Evolutionary conservation across 2,888 invertebrate species (phyloP), one percentile per base, ranked within the genome.

Genomic region (Mythimna vitellina): DNA sequence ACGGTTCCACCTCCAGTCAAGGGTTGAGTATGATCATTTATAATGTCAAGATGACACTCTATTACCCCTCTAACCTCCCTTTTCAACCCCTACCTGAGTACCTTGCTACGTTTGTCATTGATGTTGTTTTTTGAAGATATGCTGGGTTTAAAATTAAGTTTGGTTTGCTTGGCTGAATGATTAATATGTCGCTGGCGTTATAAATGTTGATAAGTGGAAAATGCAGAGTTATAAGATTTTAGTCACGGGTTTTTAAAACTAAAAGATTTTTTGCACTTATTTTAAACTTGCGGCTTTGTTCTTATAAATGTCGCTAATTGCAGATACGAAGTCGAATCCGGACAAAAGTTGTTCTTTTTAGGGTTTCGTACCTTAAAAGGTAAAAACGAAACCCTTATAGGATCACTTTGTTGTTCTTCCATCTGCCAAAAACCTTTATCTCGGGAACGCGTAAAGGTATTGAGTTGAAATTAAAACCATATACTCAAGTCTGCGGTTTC

Each of bases 31-130:
- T 83, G 91, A 93, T 95, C 96, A 95, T 96, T 96, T 95, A 92
- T 96, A 92, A 96, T 89, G 90, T 89, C 92, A 91, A 94, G 94
- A 93, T 95, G 96, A 96, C 96, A 96, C 94, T 95, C 93, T 94
- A 95, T 96, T 96, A 95, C 80, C 76, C 70, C 20, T 49, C 58
- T 95, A 94, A 94, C 60, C 78, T 89, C 79, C 71, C 60, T 38
- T 20, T 22, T 46, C 58, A 54, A 53, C 61, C 57, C 67, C 76
- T 12, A 57, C 57, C 71, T 58, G 63, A 22, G 25, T 29, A 29
- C 32, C 35, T 58, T 35, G 56, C 38, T 66, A 62, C 66, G 60
- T 70, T 76, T 80, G 62, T 74, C 73, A 65, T 65, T 70, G 42
- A 65, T 61, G 70, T 70, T 78, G 64, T 70, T 78, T 80, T 81